phyloP scores from a whole-genome alignment of 2,797 vertebrate species.

The Zenarchopterus dispar region DNA sequence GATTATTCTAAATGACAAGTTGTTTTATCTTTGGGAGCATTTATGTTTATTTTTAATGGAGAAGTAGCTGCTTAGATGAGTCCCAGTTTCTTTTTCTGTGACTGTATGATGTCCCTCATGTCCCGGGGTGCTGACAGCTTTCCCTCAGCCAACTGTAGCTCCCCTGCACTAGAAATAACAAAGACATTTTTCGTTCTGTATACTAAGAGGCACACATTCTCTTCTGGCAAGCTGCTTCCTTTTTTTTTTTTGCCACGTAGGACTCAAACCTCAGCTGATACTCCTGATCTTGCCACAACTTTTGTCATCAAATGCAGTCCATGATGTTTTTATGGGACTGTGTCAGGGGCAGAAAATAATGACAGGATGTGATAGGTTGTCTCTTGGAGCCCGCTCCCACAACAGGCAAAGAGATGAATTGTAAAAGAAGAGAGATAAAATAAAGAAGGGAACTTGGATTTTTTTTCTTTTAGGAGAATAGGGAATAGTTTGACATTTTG shows the following conservation, averaged over 20 bases:
- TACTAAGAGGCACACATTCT: slow-evolving; percentile 55
- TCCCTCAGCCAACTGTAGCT: slow-evolving; percentile 62
- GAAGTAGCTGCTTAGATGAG: slow-evolving; percentile 29
- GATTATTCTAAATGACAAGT: slow-evolving; percentile 21
- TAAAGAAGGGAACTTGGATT: background rate
- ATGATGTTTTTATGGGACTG: slow-evolving; percentile 59
- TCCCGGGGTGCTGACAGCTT: slow-evolving; percentile 44
- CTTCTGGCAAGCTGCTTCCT: slow-evolving; percentile 67
- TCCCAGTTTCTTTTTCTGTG: slow-evolving; percentile 24
- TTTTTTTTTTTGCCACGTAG: slow-evolving; percentile 62
- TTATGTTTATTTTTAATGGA: slow-evolving; percentile 53
- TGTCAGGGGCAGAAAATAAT: slow-evolving; percentile 54
- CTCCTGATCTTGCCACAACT: slow-evolving; percentile 59
- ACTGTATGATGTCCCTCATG: slow-evolving; percentile 29
- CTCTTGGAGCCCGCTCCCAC: slow-evolving; percentile 51
- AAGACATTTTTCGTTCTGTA: slow-evolving; percentile 44
- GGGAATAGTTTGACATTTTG: slow-evolving; percentile 20
- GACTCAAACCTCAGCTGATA: slow-evolving; percentile 60
- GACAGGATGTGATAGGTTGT: slow-evolving; percentile 57
- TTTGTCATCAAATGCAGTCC: slow-evolving; percentile 57
- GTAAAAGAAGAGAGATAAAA: slow-evolving; percentile 49
- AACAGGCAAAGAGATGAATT: slow-evolving; percentile 65
- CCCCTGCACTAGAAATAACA: slow-evolving; percentile 64
- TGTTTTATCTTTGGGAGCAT: slow-evolving; percentile 39
- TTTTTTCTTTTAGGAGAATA: slow-evolving; percentile 11